phyloP scores from a whole-genome alignment of 2,888 invertebrate species.

The Hemithea aestivaria region DNA sequence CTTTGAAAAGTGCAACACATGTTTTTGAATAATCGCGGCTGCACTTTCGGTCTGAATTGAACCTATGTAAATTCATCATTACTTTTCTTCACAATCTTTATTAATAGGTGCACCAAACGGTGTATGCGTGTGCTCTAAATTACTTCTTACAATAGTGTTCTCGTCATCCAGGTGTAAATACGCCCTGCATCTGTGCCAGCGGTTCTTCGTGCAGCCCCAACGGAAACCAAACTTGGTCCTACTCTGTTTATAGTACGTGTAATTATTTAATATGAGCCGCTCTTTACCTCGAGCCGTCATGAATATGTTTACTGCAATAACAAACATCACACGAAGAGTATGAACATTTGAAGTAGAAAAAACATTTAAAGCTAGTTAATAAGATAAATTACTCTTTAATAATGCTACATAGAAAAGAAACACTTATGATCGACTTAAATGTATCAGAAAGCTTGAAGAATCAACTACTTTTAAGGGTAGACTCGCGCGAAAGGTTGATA shows the following conservation, averaged over 20 bases:
- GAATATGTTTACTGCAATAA: conserved; percentile 72
- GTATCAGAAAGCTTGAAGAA: too few relatives aligned
- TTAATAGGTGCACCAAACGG: conserved; percentile 34
- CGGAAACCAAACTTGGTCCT: conserved; percentile 61
- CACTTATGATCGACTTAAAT: too few relatives aligned
- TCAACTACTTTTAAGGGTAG: too few relatives aligned
- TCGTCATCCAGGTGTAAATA: conserved; percentile 66
- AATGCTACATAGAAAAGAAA: too few relatives aligned
- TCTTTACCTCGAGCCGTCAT: conserved; percentile 71
- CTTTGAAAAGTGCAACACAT: too few relatives aligned
- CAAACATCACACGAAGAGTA: neutral
- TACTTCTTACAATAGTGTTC: conserved; percentile 64
- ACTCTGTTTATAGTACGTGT: conserved; percentile 70
- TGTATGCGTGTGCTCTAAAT: conserved; percentile 66
- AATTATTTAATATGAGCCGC: conserved; percentile 59
- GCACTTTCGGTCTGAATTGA: too few relatives aligned
- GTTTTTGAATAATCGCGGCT: too few relatives aligned
- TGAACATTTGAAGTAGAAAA: neutral
- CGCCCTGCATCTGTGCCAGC: conserved; percentile 70
- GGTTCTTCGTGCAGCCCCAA: conserved; percentile 73
- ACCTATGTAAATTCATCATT: neutral
- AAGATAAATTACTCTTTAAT: too few relatives aligned
- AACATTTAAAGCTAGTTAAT: neutral
- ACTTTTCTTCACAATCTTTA: conserved; percentile 2
- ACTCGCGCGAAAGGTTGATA: too few relatives aligned